A percentile compares a stretch with the other conserved stretches of the same genome.
Evolutionary conservation across 2,888 invertebrate genomes (phyloP).

Genomic region (Polymixis lichenea): DNA sequence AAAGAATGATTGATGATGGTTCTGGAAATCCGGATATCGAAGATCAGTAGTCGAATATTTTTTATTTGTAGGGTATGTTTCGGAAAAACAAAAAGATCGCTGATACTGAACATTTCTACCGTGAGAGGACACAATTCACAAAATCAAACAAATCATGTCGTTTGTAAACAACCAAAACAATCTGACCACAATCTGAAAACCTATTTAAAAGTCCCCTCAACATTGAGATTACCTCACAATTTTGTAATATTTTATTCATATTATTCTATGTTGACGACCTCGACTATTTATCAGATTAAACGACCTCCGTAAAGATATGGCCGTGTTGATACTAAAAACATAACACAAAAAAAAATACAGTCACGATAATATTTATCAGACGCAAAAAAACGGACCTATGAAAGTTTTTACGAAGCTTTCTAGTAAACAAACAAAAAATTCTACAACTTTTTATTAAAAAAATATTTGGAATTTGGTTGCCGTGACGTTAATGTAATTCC

Average conservation of each 20-base stretch:
- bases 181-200: conserved; percentile 3
- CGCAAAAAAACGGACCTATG: conserved; percentile 20
- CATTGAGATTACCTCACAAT: conserved; percentile 41
- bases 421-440: conserved; percentile 34
- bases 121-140: not conserved
- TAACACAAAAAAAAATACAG: conserved; percentile 24
- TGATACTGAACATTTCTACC: not conserved
- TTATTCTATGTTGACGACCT: conserved; percentile 56
- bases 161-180: conserved; percentile 6
- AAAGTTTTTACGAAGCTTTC: conserved; percentile 17
- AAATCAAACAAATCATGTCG: conserved; percentile 19
- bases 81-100: not conserved
- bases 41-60: not conserved
- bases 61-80: not conserved
- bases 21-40: not conserved
- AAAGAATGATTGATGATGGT: not conserved
- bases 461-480: conserved; percentile 52
- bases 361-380: conserved; percentile 26
- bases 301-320: conserved; percentile 51
- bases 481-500: conserved; percentile 29
- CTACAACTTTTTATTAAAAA: conserved; percentile 50
- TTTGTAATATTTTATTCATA: conserved; percentile 58
- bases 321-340: conserved; percentile 49
- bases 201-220: conserved; percentile 10
- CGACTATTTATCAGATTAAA: conserved; percentile 55